Evolutionary conservation across 1,140 invertebrate genomes (phyloP).

Genomic region (Venustaconcha ellipsiformis): DNA sequence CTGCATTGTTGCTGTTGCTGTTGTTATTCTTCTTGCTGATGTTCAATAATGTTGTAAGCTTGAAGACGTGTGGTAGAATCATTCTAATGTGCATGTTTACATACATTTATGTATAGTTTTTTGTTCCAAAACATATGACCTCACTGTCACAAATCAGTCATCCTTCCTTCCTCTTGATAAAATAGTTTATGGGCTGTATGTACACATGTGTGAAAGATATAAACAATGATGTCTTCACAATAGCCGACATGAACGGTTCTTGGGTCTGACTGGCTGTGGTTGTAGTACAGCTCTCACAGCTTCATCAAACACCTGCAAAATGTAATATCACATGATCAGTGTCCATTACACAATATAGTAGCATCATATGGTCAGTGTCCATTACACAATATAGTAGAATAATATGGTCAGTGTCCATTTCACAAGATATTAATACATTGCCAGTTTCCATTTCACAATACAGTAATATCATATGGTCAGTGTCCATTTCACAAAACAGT

Average conservation of each 20-base stretch:
- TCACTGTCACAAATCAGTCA: too few relatives aligned
- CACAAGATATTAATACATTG: neutral
- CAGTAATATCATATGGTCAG: neutral
- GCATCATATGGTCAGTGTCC: neutral
- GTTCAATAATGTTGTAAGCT: too few relatives aligned
- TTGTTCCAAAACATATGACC: too few relatives aligned
- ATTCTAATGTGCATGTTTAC: too few relatives aligned
- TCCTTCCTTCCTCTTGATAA: too few relatives aligned
- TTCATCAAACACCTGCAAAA: conserved; percentile 92
- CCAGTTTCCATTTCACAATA: neutral
- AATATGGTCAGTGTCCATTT: neutral
- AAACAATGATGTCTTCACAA: conserved; percentile 13
- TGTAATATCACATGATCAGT: conserved; percentile 1
- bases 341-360: neutral
- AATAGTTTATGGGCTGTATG: too few relatives aligned
- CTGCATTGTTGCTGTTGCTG: too few relatives aligned
- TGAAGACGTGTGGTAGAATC: too few relatives aligned
- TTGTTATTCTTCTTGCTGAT: too few relatives aligned
- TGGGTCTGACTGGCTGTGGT: conserved; percentile 72
- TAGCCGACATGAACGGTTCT: conserved; percentile 37
- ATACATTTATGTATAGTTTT: too few relatives aligned
- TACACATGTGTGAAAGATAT: too few relatives aligned
- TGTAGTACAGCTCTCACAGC: conserved; percentile 93
- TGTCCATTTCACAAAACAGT: too few relatives aligned
- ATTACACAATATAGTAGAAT: neutral